Base-by-base conservation (phyloP, 1,140 invertebrate species). In the Eulimnadia texana region DNA sequence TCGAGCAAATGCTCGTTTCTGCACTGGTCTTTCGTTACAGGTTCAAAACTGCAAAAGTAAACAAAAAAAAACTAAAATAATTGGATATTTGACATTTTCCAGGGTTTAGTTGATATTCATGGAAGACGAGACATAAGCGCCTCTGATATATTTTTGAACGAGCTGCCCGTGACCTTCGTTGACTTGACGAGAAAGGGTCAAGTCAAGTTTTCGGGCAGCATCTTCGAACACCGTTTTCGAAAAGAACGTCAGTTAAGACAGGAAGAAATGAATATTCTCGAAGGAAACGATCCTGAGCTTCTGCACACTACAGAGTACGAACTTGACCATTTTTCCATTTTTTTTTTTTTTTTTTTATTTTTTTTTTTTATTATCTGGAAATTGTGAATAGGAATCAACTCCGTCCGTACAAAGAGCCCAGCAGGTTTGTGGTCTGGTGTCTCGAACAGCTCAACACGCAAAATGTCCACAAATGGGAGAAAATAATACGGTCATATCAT, bases 381-480 rank as follows among this genome's bases (percentile, higher is more conserved):
- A n/a, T n/a, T n/a, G n/a, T n/a, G n/a, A n/a, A n/a, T 10, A 57
- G 55, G 25, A 27, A 33, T 11, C 24, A 27, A 19, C 29, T 57
- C 55, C 55, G 55, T 33, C 55, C 25, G 3, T 57, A 33, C 33
- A 33, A 33, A 13, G 28, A 57, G 28, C 22, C 55, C 19, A 57
- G 55, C 28, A 27, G 55, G 16, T 57, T 29, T 25, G 55, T 57
- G 27, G 27, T 27, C 2, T 57, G 55, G 55, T 57, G 55, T 20
- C 10, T 57, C 24, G 55, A 57, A n/a, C 55, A 57, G 19, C 55
- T 57, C 1, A 27, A 20, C n/a, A 57, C 55, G 27, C 55, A 57
- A 13, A 57, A 57, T 33, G 20, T 27, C 10, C 27, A 57, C 13
- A 27, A 57, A 13, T 57, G 55, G 55, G 27, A 27, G 10, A 13